Evolutionary conservation across 2,888 invertebrate genomes (phyloP), one percentile per base, ranked within the genome.

Genomic region (Drosophila picticornis): DNA sequence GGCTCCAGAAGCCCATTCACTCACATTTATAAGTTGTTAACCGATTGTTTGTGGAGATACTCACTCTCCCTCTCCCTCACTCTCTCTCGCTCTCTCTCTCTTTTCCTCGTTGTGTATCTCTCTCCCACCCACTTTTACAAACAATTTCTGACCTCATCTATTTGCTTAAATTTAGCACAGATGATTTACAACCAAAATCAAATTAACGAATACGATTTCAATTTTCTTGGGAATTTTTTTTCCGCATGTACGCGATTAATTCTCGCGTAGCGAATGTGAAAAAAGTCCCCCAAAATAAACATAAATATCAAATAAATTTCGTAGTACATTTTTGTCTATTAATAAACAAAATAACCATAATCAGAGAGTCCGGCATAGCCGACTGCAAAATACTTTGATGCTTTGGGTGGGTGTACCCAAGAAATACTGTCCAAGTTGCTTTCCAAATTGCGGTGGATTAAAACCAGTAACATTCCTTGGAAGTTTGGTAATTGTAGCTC

Each of bases 211-310:
- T 6, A 16, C 46, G 27, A 27, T 27, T 38, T 2, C 13, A 36
- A 27, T 38, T 27, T 29, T n/a, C n/a, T 38, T 38, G 0, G 5
- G 16, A 1, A 27, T 13, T n/a, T 38, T 10, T 38, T 56, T 43
- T 36, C 38, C 19, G n/a, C 4, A 72, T 63, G 53, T 53, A 69
- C 57, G 34, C 59, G 13, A 50, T 38, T 31, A 55, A 43, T 62
- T 61, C 29, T 43, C 2, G 50, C 43, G 61, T 75, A 75, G 77
- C 58, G 76, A n/a, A 56, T 40, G 11, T 25, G 25, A 46, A 22
- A 56, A 62, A 63, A 76, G 27, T 7, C 29, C 56, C 56, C 53
- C 11, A 40, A 55, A 62, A 46, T 61, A 60, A 43, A 51, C 61
- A 61, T 32, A 46, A 57, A 57, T 58, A 34, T 53, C 72, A 40